A percentile compares a stretch with the other conserved stretches of the same genome.
These are phyloP conservation scores for Gastracanthus pulcherrimus DNA, from an alignment of 2,888 invertebrate genomes.

Conservation along the genomic window DNA sequence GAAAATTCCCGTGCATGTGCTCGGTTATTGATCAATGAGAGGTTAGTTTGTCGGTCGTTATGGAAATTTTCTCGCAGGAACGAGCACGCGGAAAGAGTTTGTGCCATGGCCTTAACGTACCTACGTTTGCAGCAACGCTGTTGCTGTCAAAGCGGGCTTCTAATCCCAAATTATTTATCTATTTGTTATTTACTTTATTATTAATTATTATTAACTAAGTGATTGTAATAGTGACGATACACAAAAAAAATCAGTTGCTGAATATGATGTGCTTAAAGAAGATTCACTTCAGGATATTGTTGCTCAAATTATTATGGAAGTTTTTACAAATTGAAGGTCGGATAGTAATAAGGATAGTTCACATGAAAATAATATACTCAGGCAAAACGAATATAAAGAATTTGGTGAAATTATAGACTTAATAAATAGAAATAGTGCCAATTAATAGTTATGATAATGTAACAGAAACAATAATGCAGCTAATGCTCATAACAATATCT, in stretches of 20 bases:
- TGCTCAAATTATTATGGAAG: constrained; percentile 73
- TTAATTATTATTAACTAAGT: too few relatives aligned
- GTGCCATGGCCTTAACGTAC: too few relatives aligned
- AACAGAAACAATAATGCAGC: constrained; percentile 66
- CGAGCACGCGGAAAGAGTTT: too few relatives aligned
- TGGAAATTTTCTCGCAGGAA: too few relatives aligned
- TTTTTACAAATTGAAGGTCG: constrained; percentile 67
- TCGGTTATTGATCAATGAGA: too few relatives aligned
- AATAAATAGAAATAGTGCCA: constrained; percentile 35
- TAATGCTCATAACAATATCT: constrained; percentile 44
- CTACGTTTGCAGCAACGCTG: too few relatives aligned
- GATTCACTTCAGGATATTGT: constrained; percentile 66
- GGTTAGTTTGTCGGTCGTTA: too few relatives aligned
- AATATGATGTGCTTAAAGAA: background rate
- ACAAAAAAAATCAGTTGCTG: constrained; percentile 38
- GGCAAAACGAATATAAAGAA: constrained; percentile 13
- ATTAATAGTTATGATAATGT: constrained; percentile 66
- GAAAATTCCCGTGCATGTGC: too few relatives aligned
- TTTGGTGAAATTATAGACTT: constrained; percentile 22
- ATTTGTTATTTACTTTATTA: too few relatives aligned
- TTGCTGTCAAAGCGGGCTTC: too few relatives aligned
- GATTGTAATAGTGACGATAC: too few relatives aligned
- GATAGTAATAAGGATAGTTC: constrained; percentile 6
- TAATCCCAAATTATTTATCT: too few relatives aligned
- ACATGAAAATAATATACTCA: background rate